phyloP scores from a whole-genome alignment of 2,113 vertebrate species.

The Hippocampus abdominalis region DNA sequence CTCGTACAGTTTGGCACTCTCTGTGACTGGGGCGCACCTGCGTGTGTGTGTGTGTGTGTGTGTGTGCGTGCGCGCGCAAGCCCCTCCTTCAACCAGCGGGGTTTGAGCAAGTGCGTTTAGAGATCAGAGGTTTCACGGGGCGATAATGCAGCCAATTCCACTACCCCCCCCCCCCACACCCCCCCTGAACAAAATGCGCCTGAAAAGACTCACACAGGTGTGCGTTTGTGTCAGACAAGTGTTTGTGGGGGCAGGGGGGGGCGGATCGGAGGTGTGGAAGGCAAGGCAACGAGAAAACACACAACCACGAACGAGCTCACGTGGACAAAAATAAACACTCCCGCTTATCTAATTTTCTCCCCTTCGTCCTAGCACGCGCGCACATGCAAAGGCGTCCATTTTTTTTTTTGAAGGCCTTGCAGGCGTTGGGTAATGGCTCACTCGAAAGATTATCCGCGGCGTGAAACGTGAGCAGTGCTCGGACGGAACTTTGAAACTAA shows the following conservation, averaged over 20 bases:
- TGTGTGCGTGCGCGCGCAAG: conserved; percentile 32
- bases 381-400: background rate
- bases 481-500: conserved; percentile 93
- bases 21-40: conserved; percentile 4
- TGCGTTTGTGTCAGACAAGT: conserved; percentile 10
- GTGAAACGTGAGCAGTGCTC: conserved; percentile 86
- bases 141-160: conserved; percentile 60
- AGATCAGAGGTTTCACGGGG: conserved; percentile 66
- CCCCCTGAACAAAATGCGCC: conserved; percentile 67
- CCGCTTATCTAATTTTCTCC: background rate
- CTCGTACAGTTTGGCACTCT: conserved; percentile 33
- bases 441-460: conserved; percentile 78
- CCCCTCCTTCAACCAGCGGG: conserved; percentile 50
- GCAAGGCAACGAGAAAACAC: conserved; percentile 37
- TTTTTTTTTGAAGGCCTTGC: conserved; percentile 31
- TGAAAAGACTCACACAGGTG: conserved; percentile 64
- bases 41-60: conserved; percentile 2
- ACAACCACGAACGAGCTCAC: conserved; percentile 36
- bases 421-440: conserved; percentile 56
- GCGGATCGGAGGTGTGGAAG: conserved; percentile 31
- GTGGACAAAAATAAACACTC: conserved; percentile 36
- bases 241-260: background rate
- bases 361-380: conserved; percentile 39
- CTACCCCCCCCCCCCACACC: conserved; percentile 51
- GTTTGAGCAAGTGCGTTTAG: conserved; percentile 63